A percentile compares a stretch with the other conserved stretches of the same genome.
phyloP scores from a whole-genome alignment of 1,140 invertebrate genomes.

The Atta cephalotes region DNA sequence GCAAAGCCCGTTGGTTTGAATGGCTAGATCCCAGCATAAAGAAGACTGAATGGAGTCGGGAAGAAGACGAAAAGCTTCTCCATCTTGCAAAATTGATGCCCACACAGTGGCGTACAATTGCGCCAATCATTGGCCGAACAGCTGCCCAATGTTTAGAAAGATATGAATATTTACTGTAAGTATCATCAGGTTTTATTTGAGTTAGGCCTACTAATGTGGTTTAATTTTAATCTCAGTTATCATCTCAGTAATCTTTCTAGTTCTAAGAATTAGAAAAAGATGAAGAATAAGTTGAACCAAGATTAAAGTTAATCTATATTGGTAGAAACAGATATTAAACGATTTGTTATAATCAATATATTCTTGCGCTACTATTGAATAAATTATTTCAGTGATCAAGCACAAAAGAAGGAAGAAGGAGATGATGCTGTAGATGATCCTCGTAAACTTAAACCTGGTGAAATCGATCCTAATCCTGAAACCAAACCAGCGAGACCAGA shows the following conservation, averaged over 20 bases:
- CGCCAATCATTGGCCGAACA: conserved; percentile 99
- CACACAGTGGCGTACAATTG: conserved; percentile 99
- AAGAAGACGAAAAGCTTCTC: conserved; percentile 99
- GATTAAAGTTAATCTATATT: too few relatives aligned
- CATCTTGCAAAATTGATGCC: conserved; percentile 99
- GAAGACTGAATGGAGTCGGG: conserved; percentile 99
- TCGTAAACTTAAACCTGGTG: conserved; percentile 98
- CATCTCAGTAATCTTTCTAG: too few relatives aligned
- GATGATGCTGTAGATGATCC: conserved; percentile 97
- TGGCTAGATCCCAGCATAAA: conserved; percentile 99
- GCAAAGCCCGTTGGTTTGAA: conserved; percentile 99
- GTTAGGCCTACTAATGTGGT: too few relatives aligned
- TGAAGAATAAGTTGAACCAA: too few relatives aligned
- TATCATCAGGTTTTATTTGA: conserved; percentile 67
- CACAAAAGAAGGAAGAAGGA: conserved; percentile 98
- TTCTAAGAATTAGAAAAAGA: too few relatives aligned
- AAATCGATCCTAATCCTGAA: conserved; percentile 99
- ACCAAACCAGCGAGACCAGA: conserved; percentile 99
- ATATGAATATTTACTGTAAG: conserved; percentile 98
- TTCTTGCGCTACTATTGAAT: background rate
- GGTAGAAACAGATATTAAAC: background rate
- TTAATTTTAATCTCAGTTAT: too few relatives aligned
- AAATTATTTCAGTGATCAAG: conserved; percentile 93
- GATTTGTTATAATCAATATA: background rate
- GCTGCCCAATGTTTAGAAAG: conserved; percentile 99